Evolutionary conservation across 2,888 invertebrate genomes (phyloP).

Genomic region (Beris morrisii): DNA sequence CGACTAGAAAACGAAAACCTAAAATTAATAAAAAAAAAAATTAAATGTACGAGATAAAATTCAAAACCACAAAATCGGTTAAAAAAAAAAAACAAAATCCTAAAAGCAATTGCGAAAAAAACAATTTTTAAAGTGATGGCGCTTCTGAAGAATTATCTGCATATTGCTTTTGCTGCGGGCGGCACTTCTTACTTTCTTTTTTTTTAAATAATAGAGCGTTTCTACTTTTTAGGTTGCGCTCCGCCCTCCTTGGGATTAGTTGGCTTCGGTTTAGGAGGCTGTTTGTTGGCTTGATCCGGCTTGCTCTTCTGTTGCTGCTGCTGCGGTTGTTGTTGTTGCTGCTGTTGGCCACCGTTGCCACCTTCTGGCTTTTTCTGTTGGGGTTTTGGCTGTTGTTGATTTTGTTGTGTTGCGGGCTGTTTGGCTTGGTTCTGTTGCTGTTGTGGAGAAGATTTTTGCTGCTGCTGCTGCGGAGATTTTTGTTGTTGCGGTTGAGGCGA

Average conservation of each 20-base stretch:
- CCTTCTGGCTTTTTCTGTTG: constrained; percentile 19
- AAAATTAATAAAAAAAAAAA: too few relatives aligned
- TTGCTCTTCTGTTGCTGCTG: constrained; percentile 34
- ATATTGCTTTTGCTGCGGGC: constrained; percentile 4
- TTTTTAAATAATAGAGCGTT: not conserved
- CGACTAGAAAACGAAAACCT: too few relatives aligned
- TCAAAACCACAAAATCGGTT: too few relatives aligned
- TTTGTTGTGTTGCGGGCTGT: constrained; percentile 36
- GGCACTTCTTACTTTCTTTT: too few relatives aligned
- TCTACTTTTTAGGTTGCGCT: constrained; percentile 34
- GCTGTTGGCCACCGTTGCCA: constrained; percentile 4
- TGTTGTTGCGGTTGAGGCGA: constrained; percentile 38
- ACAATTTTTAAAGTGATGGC: constrained; percentile 14
- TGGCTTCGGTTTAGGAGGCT: constrained; percentile 38
- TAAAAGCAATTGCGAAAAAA: constrained; percentile 24
- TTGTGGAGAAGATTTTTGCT: constrained; percentile 31
- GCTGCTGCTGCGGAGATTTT: constrained; percentile 12
- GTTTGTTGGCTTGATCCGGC: constrained; percentile 15
- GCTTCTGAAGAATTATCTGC: constrained; percentile 9
- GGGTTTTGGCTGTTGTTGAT: constrained; percentile 36
- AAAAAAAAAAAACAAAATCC: constrained; percentile 4
- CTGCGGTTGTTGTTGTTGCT: constrained; percentile 16
- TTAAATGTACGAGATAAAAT: too few relatives aligned
- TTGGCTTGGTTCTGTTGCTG: constrained; percentile 36
- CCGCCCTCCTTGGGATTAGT: constrained; percentile 34